Conservation (phyloP, 2,888 invertebrate genomes). For the Arge pagana region DNA sequence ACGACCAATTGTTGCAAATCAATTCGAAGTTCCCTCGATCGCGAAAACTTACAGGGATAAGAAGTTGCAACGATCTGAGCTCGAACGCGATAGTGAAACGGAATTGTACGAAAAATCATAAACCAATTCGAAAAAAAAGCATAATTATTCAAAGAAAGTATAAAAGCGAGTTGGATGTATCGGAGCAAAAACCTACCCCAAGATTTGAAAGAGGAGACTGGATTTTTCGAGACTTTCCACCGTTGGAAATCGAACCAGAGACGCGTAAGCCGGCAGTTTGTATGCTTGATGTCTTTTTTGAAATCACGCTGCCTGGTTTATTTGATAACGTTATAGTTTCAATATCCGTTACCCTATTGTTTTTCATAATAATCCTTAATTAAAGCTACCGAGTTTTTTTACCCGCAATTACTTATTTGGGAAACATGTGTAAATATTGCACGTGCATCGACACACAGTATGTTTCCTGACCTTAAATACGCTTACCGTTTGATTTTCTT, state of each 20-base stretch:
- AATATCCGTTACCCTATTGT: not conserved
- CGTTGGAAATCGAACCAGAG: conserved; percentile 38
- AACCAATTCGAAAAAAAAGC: conserved; percentile 33
- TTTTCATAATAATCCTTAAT: conserved; percentile 3
- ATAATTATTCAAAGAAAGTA: conserved; percentile 36
- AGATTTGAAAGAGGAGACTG: conserved; percentile 42
- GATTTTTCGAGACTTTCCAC: conserved; percentile 42
- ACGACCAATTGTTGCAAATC: conserved; percentile 29
- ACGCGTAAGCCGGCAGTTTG: conserved; percentile 45
- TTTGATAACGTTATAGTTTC: conserved; percentile 30
- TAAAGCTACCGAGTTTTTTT: too few species aligned
- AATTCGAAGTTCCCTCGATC: conserved; percentile 10
- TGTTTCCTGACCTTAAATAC: not conserved
- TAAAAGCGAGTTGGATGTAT: conserved; percentile 48
- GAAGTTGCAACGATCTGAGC: conserved; percentile 7
- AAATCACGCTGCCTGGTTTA: conserved; percentile 45
- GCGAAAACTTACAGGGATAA: conserved; percentile 20
- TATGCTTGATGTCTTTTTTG: conserved; percentile 36
- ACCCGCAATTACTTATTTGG: conserved; percentile 4
- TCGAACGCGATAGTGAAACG: conserved; percentile 19
- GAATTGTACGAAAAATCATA: conserved; percentile 23
- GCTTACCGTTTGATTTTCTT: too few species aligned
- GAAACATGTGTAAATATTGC: conserved; percentile 3
- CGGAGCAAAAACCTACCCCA: conserved; percentile 43
- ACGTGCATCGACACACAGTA: conserved; percentile 19